Conservation (phyloP, 1,140 invertebrate genomes). For the Cotesia vestalis region DNA sequence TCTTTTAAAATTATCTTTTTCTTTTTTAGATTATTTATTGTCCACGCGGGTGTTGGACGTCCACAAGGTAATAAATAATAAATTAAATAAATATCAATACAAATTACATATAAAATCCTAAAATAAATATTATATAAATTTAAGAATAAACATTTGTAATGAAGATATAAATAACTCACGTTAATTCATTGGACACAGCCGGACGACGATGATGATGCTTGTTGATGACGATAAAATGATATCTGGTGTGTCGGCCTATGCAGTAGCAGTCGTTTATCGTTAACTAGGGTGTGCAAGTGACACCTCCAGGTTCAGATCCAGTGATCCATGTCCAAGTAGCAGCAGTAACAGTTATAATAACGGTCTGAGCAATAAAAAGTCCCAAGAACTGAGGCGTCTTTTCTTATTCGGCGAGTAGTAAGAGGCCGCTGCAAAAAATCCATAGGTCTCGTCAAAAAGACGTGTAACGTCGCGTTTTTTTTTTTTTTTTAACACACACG, state of each 20-base stretch:
- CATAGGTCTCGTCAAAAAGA: neutral
- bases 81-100: neutral
- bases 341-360: neutral
- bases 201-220: too few relatives aligned
- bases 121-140: too few relatives aligned
- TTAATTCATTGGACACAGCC: too few relatives aligned
- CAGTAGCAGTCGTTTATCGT: too few relatives aligned
- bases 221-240: too few relatives aligned
- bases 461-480: neutral
- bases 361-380: slow-evolving; percentile 7
- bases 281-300: slow-evolving; percentile 2
- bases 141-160: too few relatives aligned
- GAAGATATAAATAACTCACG: too few relatives aligned
- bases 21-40: neutral
- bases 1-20: neutral
- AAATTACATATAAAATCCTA: neutral
- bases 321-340: slow-evolving; percentile 16
- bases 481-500: neutral
- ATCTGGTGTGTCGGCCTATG: too few relatives aligned
- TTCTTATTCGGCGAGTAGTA: neutral
- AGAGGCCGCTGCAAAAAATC: slow-evolving; percentile 10
- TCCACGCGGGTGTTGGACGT: neutral
- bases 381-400: neutral
- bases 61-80: neutral
- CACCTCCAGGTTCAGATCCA: slow-evolving; percentile 5